Percentiles rank a stretch among this genome's conserved stretches.
phyloP scores from a whole-genome alignment of 1,140 invertebrate genomes.

The Cotesia vestalis region DNA sequence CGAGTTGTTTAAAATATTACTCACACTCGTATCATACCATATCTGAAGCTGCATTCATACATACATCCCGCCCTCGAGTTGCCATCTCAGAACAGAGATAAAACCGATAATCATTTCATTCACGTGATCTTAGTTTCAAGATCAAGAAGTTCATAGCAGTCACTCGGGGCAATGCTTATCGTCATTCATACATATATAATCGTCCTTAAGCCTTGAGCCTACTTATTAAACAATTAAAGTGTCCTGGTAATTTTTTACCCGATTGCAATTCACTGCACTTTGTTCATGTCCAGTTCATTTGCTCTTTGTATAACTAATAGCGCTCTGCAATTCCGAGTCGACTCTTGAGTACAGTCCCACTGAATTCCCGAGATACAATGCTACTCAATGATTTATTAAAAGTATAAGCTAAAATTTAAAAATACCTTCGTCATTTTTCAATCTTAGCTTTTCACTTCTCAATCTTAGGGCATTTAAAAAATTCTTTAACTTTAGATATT shows the following conservation, averaged over 20 bases:
- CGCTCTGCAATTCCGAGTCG: no score
- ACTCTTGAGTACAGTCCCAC: no score
- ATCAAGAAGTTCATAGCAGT: conserved; percentile 8
- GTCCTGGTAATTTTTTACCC: conserved; percentile 30
- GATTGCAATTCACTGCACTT: neutral
- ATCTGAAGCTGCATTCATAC: neutral
- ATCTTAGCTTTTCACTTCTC: no score
- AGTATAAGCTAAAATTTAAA: no score
- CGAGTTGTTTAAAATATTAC: conserved; percentile 1
- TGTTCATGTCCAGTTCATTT: neutral
- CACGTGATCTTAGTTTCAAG: neutral
- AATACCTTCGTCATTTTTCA: no score
- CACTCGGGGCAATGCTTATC: conserved; percentile 31
- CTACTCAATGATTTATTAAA: no score
- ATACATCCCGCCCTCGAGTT: neutral
- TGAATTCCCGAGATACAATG: no score
- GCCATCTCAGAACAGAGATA: conserved; percentile 2
- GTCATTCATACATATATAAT: conserved; percentile 29
- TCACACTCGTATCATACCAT: neutral
- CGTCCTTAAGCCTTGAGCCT: neutral
- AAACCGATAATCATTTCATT: conserved; percentile 17
- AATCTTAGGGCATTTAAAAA: no score
- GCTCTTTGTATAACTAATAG: neutral
- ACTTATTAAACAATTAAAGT: conserved; percentile 55
- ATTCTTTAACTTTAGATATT: no score